phyloP scores from a whole-genome alignment of 2,113 vertebrate species.

The Muntiacus muntjak region DNA sequence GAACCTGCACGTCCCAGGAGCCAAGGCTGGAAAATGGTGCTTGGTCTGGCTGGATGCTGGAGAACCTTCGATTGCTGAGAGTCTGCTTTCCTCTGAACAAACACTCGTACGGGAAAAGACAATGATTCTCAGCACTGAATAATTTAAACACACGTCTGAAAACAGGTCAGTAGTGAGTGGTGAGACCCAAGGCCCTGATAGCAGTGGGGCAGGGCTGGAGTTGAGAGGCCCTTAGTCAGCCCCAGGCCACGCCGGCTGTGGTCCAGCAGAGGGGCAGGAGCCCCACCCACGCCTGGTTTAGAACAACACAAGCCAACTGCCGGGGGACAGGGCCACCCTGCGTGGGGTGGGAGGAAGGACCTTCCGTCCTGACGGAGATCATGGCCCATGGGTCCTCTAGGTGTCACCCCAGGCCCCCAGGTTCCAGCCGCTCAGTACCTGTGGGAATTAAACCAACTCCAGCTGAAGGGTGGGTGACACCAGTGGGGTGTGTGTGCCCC shows the following conservation, averaged over 20 bases:
- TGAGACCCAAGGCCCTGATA: conserved; percentile 5
- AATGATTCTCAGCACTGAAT: conserved; percentile 49
- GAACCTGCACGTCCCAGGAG: background rate
- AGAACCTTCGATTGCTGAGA: conserved; percentile 1
- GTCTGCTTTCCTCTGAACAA: background rate
- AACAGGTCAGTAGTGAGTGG: conserved; percentile 42
- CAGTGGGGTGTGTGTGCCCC: background rate
- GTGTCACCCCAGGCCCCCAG: background rate
- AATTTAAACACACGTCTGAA: conserved; percentile 18
- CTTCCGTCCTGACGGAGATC: background rate
- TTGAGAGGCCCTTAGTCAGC: background rate
- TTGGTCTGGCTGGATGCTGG: conserved; percentile 3
- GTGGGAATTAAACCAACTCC: background rate
- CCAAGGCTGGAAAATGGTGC: background rate
- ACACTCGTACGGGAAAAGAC: conserved; percentile 44
- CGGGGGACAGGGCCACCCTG: background rate
- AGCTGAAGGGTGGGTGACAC: background rate
- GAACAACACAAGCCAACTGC: background rate
- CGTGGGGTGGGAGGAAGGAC: background rate
- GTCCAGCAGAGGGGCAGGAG: background rate
- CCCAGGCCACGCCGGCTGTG: background rate
- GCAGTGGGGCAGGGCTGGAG: conserved; percentile 28
- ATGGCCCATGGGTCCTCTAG: background rate
- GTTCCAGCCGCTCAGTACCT: background rate
- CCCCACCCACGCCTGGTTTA: background rate